These are phyloP conservation scores for Drosophila nebulosa DNA, from an alignment of 1,140 invertebrate genomes.

Conservation along the genomic window DNA sequence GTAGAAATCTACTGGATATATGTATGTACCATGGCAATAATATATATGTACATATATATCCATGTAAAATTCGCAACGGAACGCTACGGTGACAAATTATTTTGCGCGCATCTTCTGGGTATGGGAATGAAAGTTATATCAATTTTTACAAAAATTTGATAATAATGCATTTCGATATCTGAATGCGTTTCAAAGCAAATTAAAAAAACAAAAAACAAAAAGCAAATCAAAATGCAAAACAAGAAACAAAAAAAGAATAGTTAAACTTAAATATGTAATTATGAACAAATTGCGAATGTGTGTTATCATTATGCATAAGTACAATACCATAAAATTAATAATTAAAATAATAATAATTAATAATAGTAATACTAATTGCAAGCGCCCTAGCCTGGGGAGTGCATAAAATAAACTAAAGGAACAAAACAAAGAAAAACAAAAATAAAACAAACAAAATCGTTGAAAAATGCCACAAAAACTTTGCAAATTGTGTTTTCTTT, in stretches of 20 bases:
- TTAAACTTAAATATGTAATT: conserved; percentile 44
- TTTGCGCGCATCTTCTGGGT: conserved; percentile 68
- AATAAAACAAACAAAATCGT: conserved; percentile 62
- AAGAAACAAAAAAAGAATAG: conserved; percentile 41
- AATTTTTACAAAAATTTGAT: conserved; percentile 31
- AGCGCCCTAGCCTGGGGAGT: conserved; percentile 57
- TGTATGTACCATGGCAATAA: neutral
- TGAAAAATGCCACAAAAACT: conserved; percentile 64
- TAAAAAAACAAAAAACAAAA: conserved; percentile 28
- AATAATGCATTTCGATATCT: conserved; percentile 58
- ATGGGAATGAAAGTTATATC: conserved; percentile 38
- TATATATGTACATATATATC: conserved; percentile 1
- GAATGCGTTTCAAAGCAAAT: conserved; percentile 57
- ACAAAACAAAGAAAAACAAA: conserved; percentile 48
- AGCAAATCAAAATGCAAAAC: neutral
- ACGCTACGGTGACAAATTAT: conserved; percentile 73
- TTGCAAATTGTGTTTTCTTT: conserved; percentile 58
- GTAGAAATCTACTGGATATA: conserved; percentile 30
- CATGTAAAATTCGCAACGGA: conserved; percentile 68
- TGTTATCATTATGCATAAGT: conserved; percentile 20
- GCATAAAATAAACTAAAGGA: conserved; percentile 60
- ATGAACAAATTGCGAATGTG: conserved; percentile 26
- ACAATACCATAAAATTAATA: conserved; percentile 11
- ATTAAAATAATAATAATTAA: conserved; percentile 29
- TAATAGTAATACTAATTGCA: conserved; percentile 55